Percentiles rank a stretch among this genome's conserved stretches.
phyloP scores from a whole-genome alignment of 2,888 invertebrate genomes.

The Drosophila paucipuncta region DNA sequence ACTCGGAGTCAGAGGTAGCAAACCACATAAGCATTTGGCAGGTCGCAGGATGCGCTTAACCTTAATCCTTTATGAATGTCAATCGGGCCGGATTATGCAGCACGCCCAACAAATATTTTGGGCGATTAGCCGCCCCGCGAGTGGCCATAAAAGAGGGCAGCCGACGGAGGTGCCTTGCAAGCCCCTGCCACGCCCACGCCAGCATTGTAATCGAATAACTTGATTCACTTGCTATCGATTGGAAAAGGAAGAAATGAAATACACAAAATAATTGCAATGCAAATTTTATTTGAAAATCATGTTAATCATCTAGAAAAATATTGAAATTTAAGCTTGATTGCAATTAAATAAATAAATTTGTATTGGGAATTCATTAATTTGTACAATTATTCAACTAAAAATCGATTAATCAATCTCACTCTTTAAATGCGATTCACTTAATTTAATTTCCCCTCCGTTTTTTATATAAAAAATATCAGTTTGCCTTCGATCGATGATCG shows the following conservation, averaged over 20 bases:
- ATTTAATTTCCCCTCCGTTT: not conserved
- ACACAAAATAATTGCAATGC: not conserved
- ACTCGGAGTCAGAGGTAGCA: conserved; percentile 41
- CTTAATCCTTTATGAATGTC: conserved; percentile 78
- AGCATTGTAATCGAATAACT: not conserved
- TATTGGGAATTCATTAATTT: not conserved
- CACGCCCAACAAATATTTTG: conserved; percentile 80
- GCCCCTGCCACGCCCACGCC: not conserved
- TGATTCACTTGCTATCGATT: not conserved
- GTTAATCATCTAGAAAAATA: not conserved
- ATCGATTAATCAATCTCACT: not conserved
- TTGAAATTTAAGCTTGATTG: not conserved
- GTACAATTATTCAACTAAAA: not conserved
- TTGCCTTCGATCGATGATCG: not conserved
- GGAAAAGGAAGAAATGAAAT: not conserved
- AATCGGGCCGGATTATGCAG: conserved; percentile 77
- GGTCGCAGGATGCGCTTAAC: conserved; percentile 28
- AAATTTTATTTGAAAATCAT: not conserved
- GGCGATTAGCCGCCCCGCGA: conserved; percentile 74
- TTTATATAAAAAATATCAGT: not conserved
- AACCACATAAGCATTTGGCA: conserved; percentile 4
- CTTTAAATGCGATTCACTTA: not conserved
- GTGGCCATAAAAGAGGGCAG: conserved; percentile 31
- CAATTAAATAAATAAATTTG: not conserved
- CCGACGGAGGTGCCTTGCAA: not conserved